A percentile compares a stretch with the other conserved stretches of the same genome.
These are phyloP conservation scores for Zaprionus obscuricornis DNA, from an alignment of 2,888 invertebrate genomes.

Conservation along the genomic window DNA sequence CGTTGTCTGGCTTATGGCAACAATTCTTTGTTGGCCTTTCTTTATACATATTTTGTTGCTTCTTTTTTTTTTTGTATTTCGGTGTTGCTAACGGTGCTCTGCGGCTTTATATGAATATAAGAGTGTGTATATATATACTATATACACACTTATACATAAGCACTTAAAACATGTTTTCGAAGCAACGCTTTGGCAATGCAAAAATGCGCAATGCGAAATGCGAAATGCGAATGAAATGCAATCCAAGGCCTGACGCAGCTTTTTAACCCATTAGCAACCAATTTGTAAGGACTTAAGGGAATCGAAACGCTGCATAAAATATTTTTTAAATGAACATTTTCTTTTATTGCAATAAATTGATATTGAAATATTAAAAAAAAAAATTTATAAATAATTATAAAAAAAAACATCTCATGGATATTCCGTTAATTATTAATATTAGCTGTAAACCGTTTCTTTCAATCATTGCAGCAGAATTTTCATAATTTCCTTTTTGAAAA, in stretches of 20 bases:
- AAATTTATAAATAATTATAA: too few relatives aligned
- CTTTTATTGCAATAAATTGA: conserved; percentile 30
- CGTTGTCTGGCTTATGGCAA: conserved; percentile 20
- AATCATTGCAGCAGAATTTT: too few relatives aligned
- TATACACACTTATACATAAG: conserved; percentile 28
- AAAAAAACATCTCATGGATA: too few relatives aligned
- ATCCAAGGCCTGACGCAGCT: conserved; percentile 45
- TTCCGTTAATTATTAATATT: too few relatives aligned
- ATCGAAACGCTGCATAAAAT: too few relatives aligned
- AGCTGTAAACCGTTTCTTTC: too few relatives aligned
- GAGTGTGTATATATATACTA: conserved; percentile 15
- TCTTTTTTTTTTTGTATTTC: conserved; percentile 43
- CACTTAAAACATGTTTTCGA: conserved; percentile 54
- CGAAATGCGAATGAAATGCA: conserved; percentile 68
- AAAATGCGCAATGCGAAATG: too few relatives aligned
- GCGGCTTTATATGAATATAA: conserved; percentile 52
- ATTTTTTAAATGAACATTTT: too few relatives aligned
- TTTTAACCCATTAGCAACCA: conserved; percentile 53
- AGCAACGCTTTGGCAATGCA: conserved; percentile 67
- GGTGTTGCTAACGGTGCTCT: conserved; percentile 73
- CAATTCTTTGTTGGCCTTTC: conserved; percentile 39
- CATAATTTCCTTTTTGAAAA: too few relatives aligned
- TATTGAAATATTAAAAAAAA: too few relatives aligned
- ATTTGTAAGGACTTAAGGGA: background rate
- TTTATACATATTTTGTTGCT: conserved; percentile 15